Evolutionary conservation across 2,888 invertebrate species (phyloP), one percentile per base, ranked within the genome.

Genomic region (Spodoptera littoralis): DNA sequence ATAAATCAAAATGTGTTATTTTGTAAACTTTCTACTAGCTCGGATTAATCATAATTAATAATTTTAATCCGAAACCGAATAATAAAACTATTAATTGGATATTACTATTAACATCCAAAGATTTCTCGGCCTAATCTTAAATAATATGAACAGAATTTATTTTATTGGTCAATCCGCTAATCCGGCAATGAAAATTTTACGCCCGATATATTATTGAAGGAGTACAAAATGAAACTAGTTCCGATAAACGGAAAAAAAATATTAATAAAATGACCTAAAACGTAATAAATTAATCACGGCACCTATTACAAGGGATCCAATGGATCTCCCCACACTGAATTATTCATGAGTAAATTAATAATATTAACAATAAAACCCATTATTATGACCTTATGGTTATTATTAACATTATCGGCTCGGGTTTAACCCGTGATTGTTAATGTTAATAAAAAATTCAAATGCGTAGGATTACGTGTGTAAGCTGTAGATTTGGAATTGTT

Each of bases 401-500:
- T 87, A 81, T 78, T 78, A 80, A 80, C 80, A 84, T 82, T 84
- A 86, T 81, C 81, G 85, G 78, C 70, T 80, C 68, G 63, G 84
- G 82, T 84, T 85, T 87, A 85, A 87, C 86, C 87, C 84, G 77
- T 76, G 76, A 78, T 67, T 79, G 92, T 91, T 93, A 93, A 93
- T 93, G 92, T 91, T 93, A 93, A 93, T 93, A 94, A 94, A 94
- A 93, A 93, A 93, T 89, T 92, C 90, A 91, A 93, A 93, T 93
- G 88, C 83, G 76, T 70, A 81, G 90, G 83, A 77, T 90, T 93
- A 93, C 92, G 86, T 46, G 71, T 81, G 89, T 94, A 93, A 93
- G 86, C 88, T 81, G 56, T 52, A 84, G 90, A 87, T 90, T 88
- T 80, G 75, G 75, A 81, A 83, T 83, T 94, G 91, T 93, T 94